Conservation (phyloP, 2,797 vertebrate species). For the Adrianichthys oophorus region DNA sequence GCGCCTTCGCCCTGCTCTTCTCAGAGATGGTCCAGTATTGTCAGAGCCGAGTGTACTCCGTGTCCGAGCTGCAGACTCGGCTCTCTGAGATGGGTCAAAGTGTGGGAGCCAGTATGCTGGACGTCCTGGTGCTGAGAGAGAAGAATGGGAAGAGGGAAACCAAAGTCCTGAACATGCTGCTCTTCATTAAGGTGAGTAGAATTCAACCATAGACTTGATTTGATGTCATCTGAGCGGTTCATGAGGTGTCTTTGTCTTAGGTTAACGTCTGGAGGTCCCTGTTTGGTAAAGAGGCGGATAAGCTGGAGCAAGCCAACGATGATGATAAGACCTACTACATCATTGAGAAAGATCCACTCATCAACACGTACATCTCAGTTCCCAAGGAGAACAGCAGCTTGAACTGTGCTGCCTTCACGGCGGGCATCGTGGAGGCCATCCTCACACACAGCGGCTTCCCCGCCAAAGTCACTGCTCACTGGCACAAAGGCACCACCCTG, state of each 20-base stretch:
- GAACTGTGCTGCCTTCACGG: slow-evolving; percentile 94
- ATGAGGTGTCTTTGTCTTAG: slow-evolving; percentile 11
- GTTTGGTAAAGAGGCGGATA: slow-evolving; percentile 93
- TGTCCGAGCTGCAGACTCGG: slow-evolving; percentile 90
- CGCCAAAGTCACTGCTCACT: slow-evolving; percentile 92
- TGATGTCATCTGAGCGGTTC: too few relatives aligned
- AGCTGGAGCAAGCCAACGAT: slow-evolving; percentile 95
- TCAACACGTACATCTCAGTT: slow-evolving; percentile 93
- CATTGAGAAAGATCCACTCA: slow-evolving; percentile 91
- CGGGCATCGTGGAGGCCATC: slow-evolving; percentile 91
- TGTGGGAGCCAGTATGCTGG: slow-evolving; percentile 87
- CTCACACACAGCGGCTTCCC: slow-evolving; percentile 92
- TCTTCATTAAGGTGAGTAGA: slow-evolving; percentile 87
- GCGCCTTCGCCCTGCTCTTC: slow-evolving; percentile 92
- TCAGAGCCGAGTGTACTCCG: slow-evolving; percentile 93
- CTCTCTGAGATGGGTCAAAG: slow-evolving; percentile 89
- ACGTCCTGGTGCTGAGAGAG: slow-evolving; percentile 89
- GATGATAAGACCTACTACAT: slow-evolving; percentile 94
- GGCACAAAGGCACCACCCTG: slow-evolving; percentile 97
- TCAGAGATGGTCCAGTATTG: slow-evolving; percentile 98
- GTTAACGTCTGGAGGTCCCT: slow-evolving; percentile 87
- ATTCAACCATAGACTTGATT: background rate
- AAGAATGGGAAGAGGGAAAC: slow-evolving; percentile 89
- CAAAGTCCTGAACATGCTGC: slow-evolving; percentile 91
- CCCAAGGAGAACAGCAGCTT: slow-evolving; percentile 94